Percentiles rank a stretch among this genome's conserved stretches.
These are phyloP conservation scores for Oscheius myriophilus DNA, from an alignment of 2,888 invertebrate genomes.

Conservation along the genomic window DNA sequence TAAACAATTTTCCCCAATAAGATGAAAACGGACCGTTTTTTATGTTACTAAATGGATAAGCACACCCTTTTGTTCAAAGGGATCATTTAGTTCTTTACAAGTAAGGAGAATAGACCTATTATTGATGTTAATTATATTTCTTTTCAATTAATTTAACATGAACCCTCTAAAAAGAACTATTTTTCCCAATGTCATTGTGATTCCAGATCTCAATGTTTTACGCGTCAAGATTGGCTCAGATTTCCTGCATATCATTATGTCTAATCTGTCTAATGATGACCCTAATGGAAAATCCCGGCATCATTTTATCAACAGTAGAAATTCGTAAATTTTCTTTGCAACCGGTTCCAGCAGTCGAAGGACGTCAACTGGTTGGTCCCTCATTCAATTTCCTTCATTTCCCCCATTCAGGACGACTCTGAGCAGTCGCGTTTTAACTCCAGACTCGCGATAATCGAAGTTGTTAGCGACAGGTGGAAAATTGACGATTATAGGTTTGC, in stretches of 20 bases:
- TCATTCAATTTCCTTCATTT: neutral
- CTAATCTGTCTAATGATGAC: constrained; percentile 25
- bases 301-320: constrained; percentile 7
- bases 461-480: constrained; percentile 24
- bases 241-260: constrained; percentile 18
- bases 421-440: constrained; percentile 22
- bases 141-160: too few relatives aligned
- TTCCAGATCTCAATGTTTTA: constrained; percentile 4
- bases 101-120: too few relatives aligned
- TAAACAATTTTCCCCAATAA: too few relatives aligned
- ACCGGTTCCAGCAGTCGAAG: constrained; percentile 16
- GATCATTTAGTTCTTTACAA: too few relatives aligned
- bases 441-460: constrained; percentile 25
- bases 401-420: constrained; percentile 18
- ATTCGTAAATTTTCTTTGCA: constrained; percentile 10
- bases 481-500: constrained; percentile 27
- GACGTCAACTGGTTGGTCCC: constrained; percentile 5
- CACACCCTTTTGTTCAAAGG: too few relatives aligned
- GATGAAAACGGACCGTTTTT: too few relatives aligned
- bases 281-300: constrained; percentile 13
- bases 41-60: too few relatives aligned
- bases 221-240: constrained; percentile 8
- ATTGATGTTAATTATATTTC: too few relatives aligned
- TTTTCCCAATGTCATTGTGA: neutral
- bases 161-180: too few relatives aligned